A percentile compares a stretch with the other conserved stretches of the same genome.
These are phyloP conservation scores for Physella acuta DNA, from an alignment of 1,140 invertebrate genomes.

Conservation along the genomic window DNA sequence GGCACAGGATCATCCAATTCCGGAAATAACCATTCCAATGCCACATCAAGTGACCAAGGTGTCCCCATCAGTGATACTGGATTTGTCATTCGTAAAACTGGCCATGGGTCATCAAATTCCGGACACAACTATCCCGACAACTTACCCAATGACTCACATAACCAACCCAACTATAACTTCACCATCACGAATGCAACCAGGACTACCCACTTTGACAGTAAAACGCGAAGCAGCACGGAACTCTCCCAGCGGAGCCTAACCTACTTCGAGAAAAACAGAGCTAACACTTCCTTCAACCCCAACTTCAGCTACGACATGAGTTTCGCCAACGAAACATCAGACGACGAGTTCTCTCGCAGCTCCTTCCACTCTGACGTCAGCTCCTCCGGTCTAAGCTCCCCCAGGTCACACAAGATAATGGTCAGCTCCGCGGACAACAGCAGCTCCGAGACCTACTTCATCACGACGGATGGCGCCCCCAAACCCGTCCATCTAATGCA, in stretches of 20 bases:
- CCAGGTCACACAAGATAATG: not conserved
- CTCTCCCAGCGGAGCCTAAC: not conserved
- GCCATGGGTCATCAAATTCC: not conserved
- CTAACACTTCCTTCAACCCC: not conserved
- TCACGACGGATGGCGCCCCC: not conserved
- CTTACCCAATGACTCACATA: not conserved
- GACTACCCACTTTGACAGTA: too few relatives aligned
- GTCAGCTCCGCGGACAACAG: not conserved
- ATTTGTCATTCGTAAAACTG: not conserved
- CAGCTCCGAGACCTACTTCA: not conserved
- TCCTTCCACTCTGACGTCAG: not conserved
- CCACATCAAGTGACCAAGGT: not conserved
- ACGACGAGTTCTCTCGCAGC: not conserved
- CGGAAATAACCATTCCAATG: not conserved
- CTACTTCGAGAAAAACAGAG: not conserved
- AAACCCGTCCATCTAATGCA: too few relatives aligned
- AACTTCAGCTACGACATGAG: constrained; percentile 8
- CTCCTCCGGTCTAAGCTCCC: not conserved
- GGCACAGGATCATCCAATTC: not conserved
- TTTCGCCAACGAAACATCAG: constrained; percentile 4
- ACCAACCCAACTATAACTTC: too few relatives aligned
- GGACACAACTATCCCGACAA: not conserved
- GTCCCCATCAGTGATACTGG: not conserved
- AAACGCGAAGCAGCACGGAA: too few relatives aligned
- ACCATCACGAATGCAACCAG: too few relatives aligned